Evolutionary conservation across 2,113 vertebrate species (phyloP).

Genomic region (Marmota flaviventris): DNA sequence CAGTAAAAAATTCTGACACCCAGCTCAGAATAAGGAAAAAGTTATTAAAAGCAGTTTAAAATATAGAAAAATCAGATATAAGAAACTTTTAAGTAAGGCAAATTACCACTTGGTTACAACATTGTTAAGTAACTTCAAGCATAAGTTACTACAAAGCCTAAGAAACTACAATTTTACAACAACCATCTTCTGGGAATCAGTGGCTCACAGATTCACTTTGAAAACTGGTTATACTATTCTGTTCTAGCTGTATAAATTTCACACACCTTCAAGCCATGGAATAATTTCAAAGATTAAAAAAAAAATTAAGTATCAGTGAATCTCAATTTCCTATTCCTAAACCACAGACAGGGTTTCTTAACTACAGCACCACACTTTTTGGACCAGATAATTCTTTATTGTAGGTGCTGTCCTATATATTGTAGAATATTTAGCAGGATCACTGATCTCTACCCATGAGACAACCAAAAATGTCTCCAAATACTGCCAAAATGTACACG

Average conservation of each 20-base stretch:
- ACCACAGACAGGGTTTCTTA: neutral
- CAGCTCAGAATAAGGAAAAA: neutral
- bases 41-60: neutral
- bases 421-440: neutral
- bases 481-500: neutral
- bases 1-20: neutral
- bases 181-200: neutral
- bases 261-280: constrained; percentile 19
- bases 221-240: neutral
- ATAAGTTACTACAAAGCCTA: neutral
- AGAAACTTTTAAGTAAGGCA: neutral
- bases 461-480: neutral
- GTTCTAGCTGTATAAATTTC: neutral
- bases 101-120: neutral
- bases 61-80: neutral
- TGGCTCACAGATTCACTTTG: neutral
- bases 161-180: neutral
- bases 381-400: neutral
- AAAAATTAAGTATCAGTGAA: neutral
- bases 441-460: neutral
- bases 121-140: neutral
- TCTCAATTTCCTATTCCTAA: constrained; percentile 30
- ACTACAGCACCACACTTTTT: neutral
- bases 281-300: constrained; percentile 55
- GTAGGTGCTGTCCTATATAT: neutral